phyloP scores from a whole-genome alignment of 1,140 invertebrate genomes.

The Protaetia brevitarsis region DNA sequence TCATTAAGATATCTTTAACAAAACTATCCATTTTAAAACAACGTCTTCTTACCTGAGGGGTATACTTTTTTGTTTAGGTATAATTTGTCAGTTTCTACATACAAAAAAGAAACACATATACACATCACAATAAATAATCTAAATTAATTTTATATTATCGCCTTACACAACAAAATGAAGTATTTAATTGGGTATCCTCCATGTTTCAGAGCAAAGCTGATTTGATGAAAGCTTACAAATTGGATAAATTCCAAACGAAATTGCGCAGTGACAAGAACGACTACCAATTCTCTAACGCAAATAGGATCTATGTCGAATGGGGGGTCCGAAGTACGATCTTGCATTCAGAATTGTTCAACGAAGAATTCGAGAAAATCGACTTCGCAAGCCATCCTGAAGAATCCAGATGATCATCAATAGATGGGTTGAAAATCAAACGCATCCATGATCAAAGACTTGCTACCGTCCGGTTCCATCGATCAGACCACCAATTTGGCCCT shows the following conservation, averaged over 20 bases:
- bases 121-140: not conserved
- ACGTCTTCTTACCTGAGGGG: too few species aligned
- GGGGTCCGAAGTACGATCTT: slow-evolving; percentile 56
- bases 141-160: not conserved
- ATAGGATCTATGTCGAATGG: slow-evolving; percentile 68
- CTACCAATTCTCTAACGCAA: slow-evolving; percentile 73
- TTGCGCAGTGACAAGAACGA: slow-evolving; percentile 48
- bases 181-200: not conserved
- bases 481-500: slow-evolving; percentile 68
- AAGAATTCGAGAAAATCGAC: slow-evolving; percentile 64
- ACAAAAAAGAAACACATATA: too few species aligned
- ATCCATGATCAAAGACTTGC: slow-evolving; percentile 74
- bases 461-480: slow-evolving; percentile 62
- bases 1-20: too few species aligned
- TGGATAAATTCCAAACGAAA: slow-evolving; percentile 57
- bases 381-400: slow-evolving; percentile 60
- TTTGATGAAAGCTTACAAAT: slow-evolving; percentile 61
- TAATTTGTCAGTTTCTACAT: too few species aligned
- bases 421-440: slow-evolving; percentile 77
- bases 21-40: too few species aligned
- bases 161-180: not conserved
- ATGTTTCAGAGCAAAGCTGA: slow-evolving; percentile 58
- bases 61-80: too few species aligned
- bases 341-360: slow-evolving; percentile 63
- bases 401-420: slow-evolving; percentile 67